Evolutionary conservation across 1,140 invertebrate species (phyloP).

Genomic region (Drosophila oshimai): DNA sequence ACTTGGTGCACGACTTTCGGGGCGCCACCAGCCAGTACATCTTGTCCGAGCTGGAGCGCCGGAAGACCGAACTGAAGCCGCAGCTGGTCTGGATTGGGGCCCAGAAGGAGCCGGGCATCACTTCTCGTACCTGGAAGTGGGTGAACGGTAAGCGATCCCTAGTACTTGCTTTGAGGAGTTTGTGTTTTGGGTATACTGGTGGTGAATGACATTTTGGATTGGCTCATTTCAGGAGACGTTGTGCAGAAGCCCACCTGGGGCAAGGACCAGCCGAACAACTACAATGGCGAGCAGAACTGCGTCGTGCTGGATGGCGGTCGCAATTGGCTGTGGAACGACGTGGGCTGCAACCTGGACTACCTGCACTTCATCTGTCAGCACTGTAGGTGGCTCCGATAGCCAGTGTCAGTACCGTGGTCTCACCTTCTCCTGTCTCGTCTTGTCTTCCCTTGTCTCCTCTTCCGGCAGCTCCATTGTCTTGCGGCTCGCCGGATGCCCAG

Average conservation of each 20-base stretch:
- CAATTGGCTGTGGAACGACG: slow-evolving; percentile 96
- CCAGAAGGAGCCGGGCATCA: slow-evolving; percentile 92
- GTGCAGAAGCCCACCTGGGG: slow-evolving; percentile 93
- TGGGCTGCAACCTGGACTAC: slow-evolving; percentile 96
- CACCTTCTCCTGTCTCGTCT: not conserved
- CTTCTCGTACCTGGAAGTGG: slow-evolving; percentile 94
- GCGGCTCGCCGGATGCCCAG: slow-evolving; percentile 93
- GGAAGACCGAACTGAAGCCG: slow-evolving; percentile 90
- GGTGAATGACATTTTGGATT: no score
- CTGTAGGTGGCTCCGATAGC: slow-evolving; percentile 85
- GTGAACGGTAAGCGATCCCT: slow-evolving; percentile 89
- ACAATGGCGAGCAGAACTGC: slow-evolving; percentile 97
- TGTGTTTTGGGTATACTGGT: no score
- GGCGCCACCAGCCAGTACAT: slow-evolving; percentile 89
- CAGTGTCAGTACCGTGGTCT: not conserved
- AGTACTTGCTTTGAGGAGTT: not conserved
- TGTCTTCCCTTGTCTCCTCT: not conserved
- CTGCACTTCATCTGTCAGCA: slow-evolving; percentile 96
- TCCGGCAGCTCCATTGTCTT: slow-evolving; percentile 89
- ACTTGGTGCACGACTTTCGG: slow-evolving; percentile 88
- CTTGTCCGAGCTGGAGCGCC: slow-evolving; percentile 90
- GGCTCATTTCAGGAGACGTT: slow-evolving; percentile 85
- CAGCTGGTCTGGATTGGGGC: slow-evolving; percentile 96
- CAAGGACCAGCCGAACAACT: slow-evolving; percentile 97
- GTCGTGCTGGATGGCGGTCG: slow-evolving; percentile 94